Base-by-base conservation (phyloP, 2,113 vertebrate genomes). In the Ifrita kowaldi region DNA sequence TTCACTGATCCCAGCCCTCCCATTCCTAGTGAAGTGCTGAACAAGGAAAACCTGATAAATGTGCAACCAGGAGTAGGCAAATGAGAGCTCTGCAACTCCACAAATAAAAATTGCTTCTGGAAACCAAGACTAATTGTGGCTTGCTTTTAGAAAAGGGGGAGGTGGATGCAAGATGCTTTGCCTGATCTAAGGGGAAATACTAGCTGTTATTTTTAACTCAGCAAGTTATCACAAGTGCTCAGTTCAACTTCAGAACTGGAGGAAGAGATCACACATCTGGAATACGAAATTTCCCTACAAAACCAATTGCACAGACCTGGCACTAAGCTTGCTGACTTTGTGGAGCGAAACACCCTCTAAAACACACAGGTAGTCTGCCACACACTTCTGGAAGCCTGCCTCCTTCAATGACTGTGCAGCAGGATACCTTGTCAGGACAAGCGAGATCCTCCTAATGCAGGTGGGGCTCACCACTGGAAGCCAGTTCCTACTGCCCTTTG, bases 381-480 rank as follows among this genome's bases (percentile, higher is more conserved):
- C 33, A 59, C 19, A 4, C 27, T 65, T 79, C 41, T 85, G 82
- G 78, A 82, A 91, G 53, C 17, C 16, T 27, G n/a, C 41, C 47
- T 84, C 71, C 59, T 64, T 33, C 50, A 15, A 5, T 2, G 33
- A 46, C 39, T 82, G 42, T 8, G 27, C 35, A 42, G 53, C 0
- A 1, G 27, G n/a, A 93, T 83, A 46, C 79, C 63, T 67, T 57
- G 76, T 35, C 52, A 63, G 83, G 87, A 84, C 55, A 88, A 67
- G 87, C 0, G 0, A 83, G 71, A 42, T 35, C 42, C 49, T 23
- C 23, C 65, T 13, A 49, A 41, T 0, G 1, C 63, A 88, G 73
- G 79, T 27, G 37, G 88, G 71, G 68, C 88, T 92, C 35, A 39
- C 44, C 1, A 3, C 60, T 24, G 32, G 53, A 69, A 89, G 41